These are phyloP conservation scores for Daktulosphaira vitifoliae DNA, from an alignment of 1,140 invertebrate species.

Conservation along the genomic window DNA sequence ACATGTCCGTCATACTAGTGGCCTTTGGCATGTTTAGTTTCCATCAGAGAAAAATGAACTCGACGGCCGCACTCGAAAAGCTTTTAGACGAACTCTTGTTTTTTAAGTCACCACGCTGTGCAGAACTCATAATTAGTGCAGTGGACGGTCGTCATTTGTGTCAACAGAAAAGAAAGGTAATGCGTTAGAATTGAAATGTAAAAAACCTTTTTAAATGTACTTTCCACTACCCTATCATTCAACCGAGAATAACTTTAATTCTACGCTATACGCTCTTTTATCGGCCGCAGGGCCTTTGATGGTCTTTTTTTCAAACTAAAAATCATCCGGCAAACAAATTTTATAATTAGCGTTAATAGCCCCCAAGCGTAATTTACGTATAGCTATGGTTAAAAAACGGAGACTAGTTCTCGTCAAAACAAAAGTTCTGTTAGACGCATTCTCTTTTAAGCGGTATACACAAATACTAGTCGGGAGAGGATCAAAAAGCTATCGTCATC, in stretches of 20 bases:
- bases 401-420: conserved; percentile 2
- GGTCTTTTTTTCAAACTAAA: background rate
- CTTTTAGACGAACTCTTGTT: conserved; percentile 23
- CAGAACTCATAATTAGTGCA: background rate
- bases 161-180: background rate
- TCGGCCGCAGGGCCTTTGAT: too few relatives aligned
- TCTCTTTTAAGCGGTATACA: too few relatives aligned
- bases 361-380: conserved; percentile 5
- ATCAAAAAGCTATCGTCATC: conserved; percentile 6
- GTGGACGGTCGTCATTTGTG: background rate
- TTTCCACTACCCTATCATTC: conserved; percentile 1
- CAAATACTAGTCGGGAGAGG: background rate
- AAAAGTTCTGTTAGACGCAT: background rate
- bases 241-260: conserved; percentile 2
- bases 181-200: background rate
- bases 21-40: too few relatives aligned
- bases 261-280: too few relatives aligned
- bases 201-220: background rate
- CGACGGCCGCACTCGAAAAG: background rate
- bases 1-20: too few relatives aligned
- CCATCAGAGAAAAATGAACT: too few relatives aligned
- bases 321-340: conserved; percentile 15
- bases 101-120: background rate
- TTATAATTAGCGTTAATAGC: conserved; percentile 25
- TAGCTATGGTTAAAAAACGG: background rate